phyloP scores from a whole-genome alignment of 2,113 vertebrate species.

The Myanophis thanlyinensis region DNA sequence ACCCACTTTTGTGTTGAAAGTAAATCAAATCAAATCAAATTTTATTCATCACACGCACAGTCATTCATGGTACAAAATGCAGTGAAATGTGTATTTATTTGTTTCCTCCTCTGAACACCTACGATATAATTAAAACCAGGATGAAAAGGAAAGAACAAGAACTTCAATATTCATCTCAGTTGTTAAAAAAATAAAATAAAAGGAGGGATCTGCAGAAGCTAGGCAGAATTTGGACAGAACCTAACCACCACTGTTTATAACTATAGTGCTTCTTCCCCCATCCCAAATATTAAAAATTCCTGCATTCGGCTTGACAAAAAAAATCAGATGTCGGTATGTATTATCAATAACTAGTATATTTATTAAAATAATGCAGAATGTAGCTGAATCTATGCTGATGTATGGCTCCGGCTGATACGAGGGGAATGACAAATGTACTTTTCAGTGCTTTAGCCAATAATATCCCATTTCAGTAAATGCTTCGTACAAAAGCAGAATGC shows the following conservation, averaged over 20 bases:
- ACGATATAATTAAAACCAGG: neutral
- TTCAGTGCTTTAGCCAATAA: conserved; percentile 24
- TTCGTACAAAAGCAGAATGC: conserved; percentile 16
- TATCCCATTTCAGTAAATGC: conserved; percentile 43
- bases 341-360: conserved; percentile 38
- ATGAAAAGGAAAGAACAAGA: neutral
- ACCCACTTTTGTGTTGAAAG: neutral
- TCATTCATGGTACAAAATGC: too few species aligned
- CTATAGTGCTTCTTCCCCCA: conserved; percentile 22
- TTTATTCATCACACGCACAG: too few species aligned
- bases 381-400: conserved; percentile 18
- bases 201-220: conserved; percentile 24
- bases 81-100: too few species aligned
- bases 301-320: conserved; percentile 41
- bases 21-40: too few species aligned
- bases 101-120: neutral
- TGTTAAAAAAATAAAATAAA: neutral
- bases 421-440: conserved; percentile 23
- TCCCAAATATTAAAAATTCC: conserved; percentile 36
- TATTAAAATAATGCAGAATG: conserved; percentile 38
- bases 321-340: conserved; percentile 34
- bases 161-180: conserved; percentile 24
- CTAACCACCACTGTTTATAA: conserved; percentile 39
- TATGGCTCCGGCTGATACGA: conserved; percentile 14
- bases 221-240: conserved; percentile 23